Percentiles rank a stretch among this genome's conserved stretches.
Conservation (phyloP, 53 echinoderm and acorn worm genomes). For the Arbacia lixula region DNA sequence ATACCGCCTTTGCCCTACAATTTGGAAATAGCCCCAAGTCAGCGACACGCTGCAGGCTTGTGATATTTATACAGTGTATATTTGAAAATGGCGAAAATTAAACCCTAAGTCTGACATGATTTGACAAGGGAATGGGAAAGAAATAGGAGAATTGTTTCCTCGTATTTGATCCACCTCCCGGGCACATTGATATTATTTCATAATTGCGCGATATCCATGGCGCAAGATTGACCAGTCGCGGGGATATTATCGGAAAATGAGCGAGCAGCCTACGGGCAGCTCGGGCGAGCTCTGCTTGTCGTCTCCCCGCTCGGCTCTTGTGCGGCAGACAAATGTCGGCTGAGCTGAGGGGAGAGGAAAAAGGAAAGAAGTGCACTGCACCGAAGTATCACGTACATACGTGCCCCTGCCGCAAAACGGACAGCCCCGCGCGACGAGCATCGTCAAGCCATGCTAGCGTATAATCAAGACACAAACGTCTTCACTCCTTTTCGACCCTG, state of each 20-base stretch:
- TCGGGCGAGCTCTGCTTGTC: slow-evolving; percentile 14
- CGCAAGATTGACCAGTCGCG: slow-evolving; percentile 29
- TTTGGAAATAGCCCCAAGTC: too few species aligned
- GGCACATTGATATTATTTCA: slow-evolving; percentile 34
- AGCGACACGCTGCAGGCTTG: slow-evolving; percentile 2
- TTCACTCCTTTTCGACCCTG: too few species aligned
- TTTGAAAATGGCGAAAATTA: too few species aligned
- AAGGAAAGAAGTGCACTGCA: slow-evolving; percentile 35
- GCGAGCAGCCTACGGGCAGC: slow-evolving; percentile 29
- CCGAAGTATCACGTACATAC: too few species aligned
- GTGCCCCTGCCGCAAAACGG: too few species aligned
- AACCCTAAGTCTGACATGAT: not conserved
- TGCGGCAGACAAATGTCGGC: slow-evolving; percentile 17
- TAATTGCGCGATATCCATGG: slow-evolving; percentile 37
- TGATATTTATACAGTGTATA: slow-evolving; percentile 29
- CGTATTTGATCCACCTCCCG: not conserved
- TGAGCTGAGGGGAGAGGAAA: too few species aligned
- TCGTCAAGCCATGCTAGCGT: too few species aligned
- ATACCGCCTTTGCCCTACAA: too few species aligned
- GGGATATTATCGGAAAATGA: slow-evolving; percentile 9
- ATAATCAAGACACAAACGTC: too few species aligned
- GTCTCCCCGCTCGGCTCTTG: slow-evolving; percentile 25
- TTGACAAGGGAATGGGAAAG: not conserved
- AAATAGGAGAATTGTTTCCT: slow-evolving; percentile 26
- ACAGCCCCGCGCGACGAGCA: too few species aligned